phyloP scores from a whole-genome alignment of 2,113 vertebrate species.

The Gila orcuttii region DNA sequence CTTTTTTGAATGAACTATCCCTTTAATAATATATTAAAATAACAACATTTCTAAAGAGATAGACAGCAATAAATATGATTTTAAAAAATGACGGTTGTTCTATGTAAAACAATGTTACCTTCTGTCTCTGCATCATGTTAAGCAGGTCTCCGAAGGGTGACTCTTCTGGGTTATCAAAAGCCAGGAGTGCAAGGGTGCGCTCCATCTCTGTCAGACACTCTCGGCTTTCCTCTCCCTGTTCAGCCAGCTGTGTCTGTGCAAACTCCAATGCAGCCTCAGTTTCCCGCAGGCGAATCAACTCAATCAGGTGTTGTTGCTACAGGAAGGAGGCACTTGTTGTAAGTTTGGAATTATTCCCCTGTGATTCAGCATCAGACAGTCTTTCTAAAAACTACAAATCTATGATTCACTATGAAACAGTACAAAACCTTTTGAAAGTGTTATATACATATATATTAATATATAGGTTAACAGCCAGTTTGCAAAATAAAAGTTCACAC shows the following conservation, averaged over 20 bases:
- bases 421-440: not conserved
- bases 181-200: slow-evolving; percentile 91
- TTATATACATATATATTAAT: not conserved
- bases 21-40: not conserved
- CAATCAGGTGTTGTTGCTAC: slow-evolving; percentile 97
- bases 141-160: slow-evolving; percentile 97
- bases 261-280: slow-evolving; percentile 97
- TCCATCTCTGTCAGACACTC: slow-evolving; percentile 99
- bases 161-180: slow-evolving; percentile 95
- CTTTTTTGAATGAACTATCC: too few species aligned
- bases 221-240: slow-evolving; percentile 96
- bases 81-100: too few species aligned
- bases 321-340: slow-evolving; percentile 10
- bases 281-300: slow-evolving; percentile 95
- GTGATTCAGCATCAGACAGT: not conserved
- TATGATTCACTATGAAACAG: not conserved
- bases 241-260: slow-evolving; percentile 95
- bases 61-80: not conserved
- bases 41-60: not conserved
- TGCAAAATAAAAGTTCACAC: not conserved
- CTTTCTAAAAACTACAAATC: not conserved
- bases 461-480: not conserved
- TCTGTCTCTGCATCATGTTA: slow-evolving; percentile 98
- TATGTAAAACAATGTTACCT: slow-evolving; percentile 73
- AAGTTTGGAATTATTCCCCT: not conserved